A percentile compares a stretch with the other conserved stretches of the same genome.
Conservation (phyloP, 2,888 invertebrate species). For the Cantharis rustica region DNA sequence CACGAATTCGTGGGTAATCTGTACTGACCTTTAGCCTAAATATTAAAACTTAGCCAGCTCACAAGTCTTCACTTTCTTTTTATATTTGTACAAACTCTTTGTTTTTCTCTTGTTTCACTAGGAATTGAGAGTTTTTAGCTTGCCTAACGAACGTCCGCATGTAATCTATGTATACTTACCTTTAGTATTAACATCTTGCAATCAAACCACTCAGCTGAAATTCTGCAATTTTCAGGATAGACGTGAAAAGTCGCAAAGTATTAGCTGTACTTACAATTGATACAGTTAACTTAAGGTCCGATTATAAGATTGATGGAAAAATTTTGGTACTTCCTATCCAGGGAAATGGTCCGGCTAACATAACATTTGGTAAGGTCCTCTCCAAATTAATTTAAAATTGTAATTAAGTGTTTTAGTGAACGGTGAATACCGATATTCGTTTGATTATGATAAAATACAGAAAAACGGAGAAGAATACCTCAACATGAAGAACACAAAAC, state of each 20-base stretch:
- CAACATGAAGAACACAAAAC: constrained; percentile 26
- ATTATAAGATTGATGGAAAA: constrained; percentile 47
- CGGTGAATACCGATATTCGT: constrained; percentile 36
- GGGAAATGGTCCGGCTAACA: constrained; percentile 46
- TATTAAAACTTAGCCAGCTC: too few species aligned
- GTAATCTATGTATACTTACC: too few species aligned
- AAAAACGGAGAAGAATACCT: constrained; percentile 41
- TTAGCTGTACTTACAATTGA: constrained; percentile 31
- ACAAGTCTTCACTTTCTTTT: too few species aligned
- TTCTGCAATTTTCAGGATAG: constrained; percentile 32
- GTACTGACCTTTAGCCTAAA: too few species aligned
- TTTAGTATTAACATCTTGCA: too few species aligned
- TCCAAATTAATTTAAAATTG: background rate
- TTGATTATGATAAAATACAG: constrained; percentile 39
- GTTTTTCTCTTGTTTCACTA: too few species aligned
- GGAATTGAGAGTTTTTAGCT: too few species aligned
- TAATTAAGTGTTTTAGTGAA: constrained; percentile 29
- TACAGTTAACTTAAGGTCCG: constrained; percentile 34
- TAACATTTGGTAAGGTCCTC: constrained; percentile 43
- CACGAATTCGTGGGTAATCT: too few species aligned
- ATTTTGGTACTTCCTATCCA: constrained; percentile 44
- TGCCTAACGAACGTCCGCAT: too few species aligned
- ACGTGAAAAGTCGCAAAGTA: constrained; percentile 31
- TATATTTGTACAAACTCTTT: too few species aligned
- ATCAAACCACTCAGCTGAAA: too few species aligned